Base-by-base conservation (phyloP, 2,888 invertebrate genomes). In the Agapostemon virescens region DNA sequence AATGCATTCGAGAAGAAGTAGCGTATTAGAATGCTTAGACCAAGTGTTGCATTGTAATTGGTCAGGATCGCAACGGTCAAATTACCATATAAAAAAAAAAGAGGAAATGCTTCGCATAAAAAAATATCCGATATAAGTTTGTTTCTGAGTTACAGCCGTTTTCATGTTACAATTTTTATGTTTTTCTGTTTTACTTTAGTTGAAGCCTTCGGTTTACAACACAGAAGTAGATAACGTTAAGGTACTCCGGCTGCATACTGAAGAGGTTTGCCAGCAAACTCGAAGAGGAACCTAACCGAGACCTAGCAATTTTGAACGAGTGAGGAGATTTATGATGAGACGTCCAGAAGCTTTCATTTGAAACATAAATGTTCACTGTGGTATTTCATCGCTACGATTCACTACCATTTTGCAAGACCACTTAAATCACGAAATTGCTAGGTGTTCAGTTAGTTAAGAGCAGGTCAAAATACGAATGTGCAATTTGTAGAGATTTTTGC, bases 201-300 rank as follows among this genome's bases (percentile, higher is more conserved):
- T 20, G 61, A 61, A 33, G 61, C 20, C 20, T 61, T 33, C 33
- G 61, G 61, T 61, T 61, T 61, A 30, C 33, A 33, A 61, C 30
- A 33, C 20, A 61, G 20, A 17, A 20, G 33, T 30, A 33, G 61
- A 61, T 33, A 61, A 61, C 30, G 55, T 17, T 33, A 20, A 61
- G 33, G 30, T 33, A 33, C 20, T 20, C 20, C 20, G 6, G 30
- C 61, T 61, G 61, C 61, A 61, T 61, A 61, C 30, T 61, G 61
- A 61, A 33, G 61, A 61, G 61, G 33, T 30, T 61, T 23, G 38
- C 36, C 26, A 20, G 67, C 26, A 30, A 67, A 42, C 23, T 45
- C 26, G 23, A 67, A 42, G 17, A 55, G 26, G 6, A 26, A 55
- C 26, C 55, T 61, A 61, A 61, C 20, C 55, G 55, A 55, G 55